These are phyloP conservation scores for Crenuchus spilurus DNA, from an alignment of 2,797 vertebrate genomes.

Conservation along the genomic window DNA sequence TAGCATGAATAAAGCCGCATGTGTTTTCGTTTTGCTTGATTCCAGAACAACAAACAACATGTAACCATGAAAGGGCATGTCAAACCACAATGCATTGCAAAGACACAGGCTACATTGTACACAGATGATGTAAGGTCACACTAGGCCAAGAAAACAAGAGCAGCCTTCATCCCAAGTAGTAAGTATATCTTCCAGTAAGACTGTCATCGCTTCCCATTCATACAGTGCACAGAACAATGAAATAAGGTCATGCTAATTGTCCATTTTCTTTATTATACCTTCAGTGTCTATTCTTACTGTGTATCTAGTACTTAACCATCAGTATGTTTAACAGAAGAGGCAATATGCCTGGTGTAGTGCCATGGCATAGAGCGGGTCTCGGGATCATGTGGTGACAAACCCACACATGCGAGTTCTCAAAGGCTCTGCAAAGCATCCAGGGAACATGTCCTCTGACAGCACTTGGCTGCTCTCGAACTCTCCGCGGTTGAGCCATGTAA, in stretches of 20 bases:
- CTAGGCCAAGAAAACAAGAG: constrained; percentile 64
- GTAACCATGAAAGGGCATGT: constrained; percentile 70
- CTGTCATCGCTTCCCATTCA: constrained; percentile 32
- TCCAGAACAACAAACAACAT: constrained; percentile 72
- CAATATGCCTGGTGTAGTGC: constrained; percentile 73
- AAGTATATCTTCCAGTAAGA: constrained; percentile 57
- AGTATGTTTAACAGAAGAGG: constrained; percentile 55
- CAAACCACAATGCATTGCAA: constrained; percentile 63
- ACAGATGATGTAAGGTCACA: constrained; percentile 54
- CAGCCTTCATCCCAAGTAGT: constrained; percentile 52
- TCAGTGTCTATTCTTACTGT: neutral
- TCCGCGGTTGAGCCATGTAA: constrained; percentile 73
- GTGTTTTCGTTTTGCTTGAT: constrained; percentile 74
- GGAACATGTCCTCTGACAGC: constrained; percentile 77
- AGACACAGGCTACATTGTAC: constrained; percentile 73
- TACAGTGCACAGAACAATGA: constrained; percentile 11
- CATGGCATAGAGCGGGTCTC: constrained; percentile 72
- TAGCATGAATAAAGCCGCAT: constrained; percentile 67
- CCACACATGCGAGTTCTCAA: constrained; percentile 73
- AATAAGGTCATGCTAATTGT: neutral
- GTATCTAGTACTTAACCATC: constrained; percentile 19
- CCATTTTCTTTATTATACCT: neutral
- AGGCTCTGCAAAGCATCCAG: constrained; percentile 73
- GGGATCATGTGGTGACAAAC: constrained; percentile 76
- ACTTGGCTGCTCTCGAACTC: constrained; percentile 69